phyloP scores from a whole-genome alignment of 2,797 vertebrate genomes.

The Sebastes minor region DNA sequence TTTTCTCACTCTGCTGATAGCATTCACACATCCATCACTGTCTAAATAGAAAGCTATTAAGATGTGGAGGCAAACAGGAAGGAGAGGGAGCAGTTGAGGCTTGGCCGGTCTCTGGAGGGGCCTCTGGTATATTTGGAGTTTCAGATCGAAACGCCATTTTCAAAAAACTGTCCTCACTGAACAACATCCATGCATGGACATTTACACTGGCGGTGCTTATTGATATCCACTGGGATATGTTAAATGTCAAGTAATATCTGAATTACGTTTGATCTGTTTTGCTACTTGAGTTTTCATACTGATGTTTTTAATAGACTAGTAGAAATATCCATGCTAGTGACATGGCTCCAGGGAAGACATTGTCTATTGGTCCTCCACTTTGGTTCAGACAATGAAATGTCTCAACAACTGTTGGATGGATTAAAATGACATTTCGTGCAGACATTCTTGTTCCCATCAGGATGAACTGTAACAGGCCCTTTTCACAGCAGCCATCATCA shows the following conservation, averaged over 20 bases:
- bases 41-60: slow-evolving; percentile 46
- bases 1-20: slow-evolving; percentile 33
- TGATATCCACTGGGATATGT: not conserved
- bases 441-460: not conserved
- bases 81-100: slow-evolving; percentile 42
- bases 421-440: not conserved
- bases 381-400: not conserved
- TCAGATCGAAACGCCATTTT: slow-evolving; percentile 19
- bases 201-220: not conserved
- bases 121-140: slow-evolving; percentile 35
- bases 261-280: not conserved
- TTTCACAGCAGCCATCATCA: no score
- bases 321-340: not conserved
- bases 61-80: slow-evolving; percentile 21
- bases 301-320: not conserved
- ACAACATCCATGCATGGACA: not conserved
- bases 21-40: slow-evolving; percentile 58
- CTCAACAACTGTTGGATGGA: not conserved
- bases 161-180: not conserved
- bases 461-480: not conserved
- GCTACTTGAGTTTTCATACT: not conserved
- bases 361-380: not conserved
- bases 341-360: not conserved
- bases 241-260: not conserved
- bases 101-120: slow-evolving; percentile 44